These are phyloP conservation scores for Thymelicus lineola DNA, from an alignment of 2,888 invertebrate genomes.

Conservation along the genomic window DNA sequence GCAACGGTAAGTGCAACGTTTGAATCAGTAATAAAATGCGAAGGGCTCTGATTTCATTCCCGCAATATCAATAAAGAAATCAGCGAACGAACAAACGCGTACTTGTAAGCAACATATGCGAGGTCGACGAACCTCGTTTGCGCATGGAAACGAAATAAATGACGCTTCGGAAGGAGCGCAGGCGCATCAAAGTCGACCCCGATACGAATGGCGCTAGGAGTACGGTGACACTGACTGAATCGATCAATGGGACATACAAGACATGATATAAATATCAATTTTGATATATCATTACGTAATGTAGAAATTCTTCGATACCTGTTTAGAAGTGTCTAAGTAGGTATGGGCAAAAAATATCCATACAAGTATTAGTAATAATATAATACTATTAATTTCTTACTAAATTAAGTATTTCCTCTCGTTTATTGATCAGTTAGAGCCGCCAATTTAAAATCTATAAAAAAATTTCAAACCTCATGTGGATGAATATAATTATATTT, in stretches of 20 bases:
- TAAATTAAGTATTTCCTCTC: too few species aligned
- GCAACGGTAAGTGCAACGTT: conserved; percentile 28
- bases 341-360: too few species aligned
- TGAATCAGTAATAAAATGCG: conserved; percentile 39
- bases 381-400: too few species aligned
- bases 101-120: conserved; percentile 51
- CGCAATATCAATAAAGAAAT: conserved; percentile 48
- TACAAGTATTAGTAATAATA: too few species aligned
- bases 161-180: conserved; percentile 54
- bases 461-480: too few species aligned
- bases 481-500: too few species aligned
- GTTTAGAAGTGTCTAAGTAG: not conserved
- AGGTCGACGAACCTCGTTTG: conserved; percentile 57
- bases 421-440: too few species aligned
- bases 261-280: too few species aligned
- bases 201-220: conserved; percentile 48
- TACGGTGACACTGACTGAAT: conserved; percentile 36
- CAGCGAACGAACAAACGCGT: conserved; percentile 46
- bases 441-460: too few species aligned
- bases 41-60: conserved; percentile 41
- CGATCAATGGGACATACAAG: conserved; percentile 16
- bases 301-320: too few species aligned
- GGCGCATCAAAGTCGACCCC: conserved; percentile 54
- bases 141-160: conserved; percentile 56
- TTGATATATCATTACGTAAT: too few species aligned